phyloP scores from a whole-genome alignment of 2,797 vertebrate genomes.

The Cirrhinus molitorella region DNA sequence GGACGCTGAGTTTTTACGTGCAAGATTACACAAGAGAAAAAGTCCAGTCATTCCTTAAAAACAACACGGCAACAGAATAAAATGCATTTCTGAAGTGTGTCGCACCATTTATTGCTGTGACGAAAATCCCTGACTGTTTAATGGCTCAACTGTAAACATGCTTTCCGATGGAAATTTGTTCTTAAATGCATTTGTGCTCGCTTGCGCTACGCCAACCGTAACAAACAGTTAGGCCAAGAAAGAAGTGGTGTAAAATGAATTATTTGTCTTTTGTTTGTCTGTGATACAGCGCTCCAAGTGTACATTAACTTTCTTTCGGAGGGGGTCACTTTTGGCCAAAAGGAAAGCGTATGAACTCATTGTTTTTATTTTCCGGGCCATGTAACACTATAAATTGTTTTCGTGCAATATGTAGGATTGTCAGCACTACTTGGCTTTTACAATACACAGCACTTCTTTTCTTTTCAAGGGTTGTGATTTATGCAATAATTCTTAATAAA shows the following conservation, averaged over 20 bases:
- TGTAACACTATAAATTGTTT: conserved; percentile 47
- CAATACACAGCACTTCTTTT: conserved; percentile 28
- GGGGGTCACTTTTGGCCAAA: background rate
- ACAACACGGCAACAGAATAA: background rate
- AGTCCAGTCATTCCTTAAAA: conserved; percentile 32
- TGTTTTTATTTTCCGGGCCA: conserved; percentile 16
- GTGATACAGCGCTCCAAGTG: conserved; percentile 33
- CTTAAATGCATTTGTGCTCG: conserved; percentile 38
- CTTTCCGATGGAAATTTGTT: conserved; percentile 24
- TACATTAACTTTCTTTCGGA: conserved; percentile 24
- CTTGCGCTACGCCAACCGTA: conserved; percentile 26
- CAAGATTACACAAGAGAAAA: conserved; percentile 14
- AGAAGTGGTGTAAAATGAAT: conserved; percentile 2
- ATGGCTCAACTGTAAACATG: conserved; percentile 34
- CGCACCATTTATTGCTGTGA: conserved; percentile 4
- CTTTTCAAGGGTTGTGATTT: conserved; percentile 57
- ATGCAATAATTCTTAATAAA: conserved; percentile 63
- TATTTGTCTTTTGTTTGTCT: conserved; percentile 13
- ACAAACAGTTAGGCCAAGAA: conserved; percentile 18
- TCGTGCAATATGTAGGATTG: conserved; percentile 49
- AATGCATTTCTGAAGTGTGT: background rate
- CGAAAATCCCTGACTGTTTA: conserved; percentile 17
- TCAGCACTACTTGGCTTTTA: conserved; percentile 43
- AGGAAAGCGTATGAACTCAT: conserved; percentile 24
- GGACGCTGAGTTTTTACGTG: conserved; percentile 25